Conservation (phyloP, 2,797 vertebrate species). For the Sebastes wilsoni region DNA sequence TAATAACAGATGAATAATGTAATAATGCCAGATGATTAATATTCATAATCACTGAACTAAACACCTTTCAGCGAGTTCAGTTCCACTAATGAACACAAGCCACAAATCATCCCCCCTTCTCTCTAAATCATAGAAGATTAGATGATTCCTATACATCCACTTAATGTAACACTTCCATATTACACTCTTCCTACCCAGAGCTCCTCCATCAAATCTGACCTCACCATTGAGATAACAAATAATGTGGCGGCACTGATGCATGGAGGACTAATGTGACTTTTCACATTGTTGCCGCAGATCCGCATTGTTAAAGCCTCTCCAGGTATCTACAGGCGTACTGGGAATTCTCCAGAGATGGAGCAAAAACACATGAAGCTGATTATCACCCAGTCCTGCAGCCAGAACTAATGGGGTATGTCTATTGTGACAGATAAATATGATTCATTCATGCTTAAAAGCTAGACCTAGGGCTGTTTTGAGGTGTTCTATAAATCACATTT, state of each 20-base stretch:
- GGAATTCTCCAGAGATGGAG: not conserved
- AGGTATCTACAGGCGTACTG: not conserved
- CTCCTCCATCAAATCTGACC: not conserved
- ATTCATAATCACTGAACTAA: not conserved
- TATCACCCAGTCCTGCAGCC: not conserved
- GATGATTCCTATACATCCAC: not conserved
- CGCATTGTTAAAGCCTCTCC: not conserved
- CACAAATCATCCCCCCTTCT: not conserved
- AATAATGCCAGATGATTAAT: not conserved
- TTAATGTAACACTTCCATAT: not conserved
- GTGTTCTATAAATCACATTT: conserved; percentile 17
- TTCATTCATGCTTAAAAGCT: conserved; percentile 26
- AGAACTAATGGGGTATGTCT: conserved; percentile 21
- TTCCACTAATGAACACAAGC: not conserved
- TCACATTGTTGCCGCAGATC: not conserved
- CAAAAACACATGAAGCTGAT: conserved; percentile 12
- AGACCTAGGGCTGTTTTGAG: conserved; percentile 9
- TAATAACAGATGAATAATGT: no score
- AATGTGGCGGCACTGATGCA: not conserved
- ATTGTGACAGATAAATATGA: conserved; percentile 25
- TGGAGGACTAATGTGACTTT: not conserved
- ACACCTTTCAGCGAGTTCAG: not conserved
- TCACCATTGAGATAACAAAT: not conserved
- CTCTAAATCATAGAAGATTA: not conserved
- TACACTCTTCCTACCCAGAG: not conserved